Base-by-base conservation (phyloP, 2,888 invertebrate genomes). In the Tetanocera ferruginea region DNA sequence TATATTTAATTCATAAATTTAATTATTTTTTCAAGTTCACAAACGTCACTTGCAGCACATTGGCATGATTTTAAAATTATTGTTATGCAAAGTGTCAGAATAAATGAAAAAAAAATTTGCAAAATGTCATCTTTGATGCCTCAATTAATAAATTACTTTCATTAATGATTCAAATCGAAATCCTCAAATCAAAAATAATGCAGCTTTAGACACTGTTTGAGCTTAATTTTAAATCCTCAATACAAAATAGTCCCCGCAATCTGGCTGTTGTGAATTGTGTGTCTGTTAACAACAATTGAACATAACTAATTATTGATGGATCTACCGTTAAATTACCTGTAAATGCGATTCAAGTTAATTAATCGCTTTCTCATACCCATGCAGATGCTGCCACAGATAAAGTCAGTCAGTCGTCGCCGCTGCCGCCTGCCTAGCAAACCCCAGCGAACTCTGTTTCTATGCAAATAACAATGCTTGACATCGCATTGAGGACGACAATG, bases 291-390 rank as follows among this genome's bases (percentile, higher is more conserved):
- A 69, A 51, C 69, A 69, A 51, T 69, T 51, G 69, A 69, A 51
- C 23, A 51, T 11, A 69, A 69, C 69, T 28, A 69, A 49, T 69
- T 69, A 69, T 69, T 69, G 69, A 51, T 69, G 69, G 28, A 69
- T 69, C 25, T 31, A 17, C n/a, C 51, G 69, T 49, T 69, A 69
- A 69, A 51, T 69, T 51, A 69, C 69, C 69, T 69, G 69, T 69
- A 51, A 69, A 69, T 69, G 69, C 69, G 69, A 69, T 69, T 49
- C 17, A 19, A 69, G 69, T 69, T 69, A 69, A 69, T 69, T 69
- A 69, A 69, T 69, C 34, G 37, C 23, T 14, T 5, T 67, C 67
- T 34, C 34, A 23, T 43, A 19, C 0, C 57, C 57, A 8, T 14
- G 25, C 57, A 11, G 23, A 23, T 23, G 11, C 25, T 8, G 11